Conservation (phyloP, 2,888 invertebrate species). For the Agonopterix subpropinquella region DNA sequence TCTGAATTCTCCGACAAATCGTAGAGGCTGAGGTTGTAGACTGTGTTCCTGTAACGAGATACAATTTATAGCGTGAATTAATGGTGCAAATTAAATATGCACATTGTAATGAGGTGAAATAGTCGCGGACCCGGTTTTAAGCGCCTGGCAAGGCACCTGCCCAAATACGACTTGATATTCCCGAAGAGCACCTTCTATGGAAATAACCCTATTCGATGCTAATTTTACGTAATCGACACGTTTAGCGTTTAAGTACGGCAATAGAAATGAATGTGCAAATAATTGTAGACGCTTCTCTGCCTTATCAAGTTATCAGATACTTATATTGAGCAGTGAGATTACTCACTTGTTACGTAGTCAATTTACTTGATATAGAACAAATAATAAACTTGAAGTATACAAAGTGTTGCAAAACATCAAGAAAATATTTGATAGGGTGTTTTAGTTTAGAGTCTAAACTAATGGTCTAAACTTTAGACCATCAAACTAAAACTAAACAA, state of each 20-base stretch:
- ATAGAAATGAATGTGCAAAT: constrained; percentile 8
- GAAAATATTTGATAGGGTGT: too few relatives aligned
- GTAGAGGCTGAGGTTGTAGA: constrained; percentile 92
- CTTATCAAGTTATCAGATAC: too few relatives aligned
- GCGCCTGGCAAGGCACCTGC: constrained; percentile 15
- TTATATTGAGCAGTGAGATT: too few relatives aligned
- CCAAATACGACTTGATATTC: constrained; percentile 19
- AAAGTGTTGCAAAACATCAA: too few relatives aligned
- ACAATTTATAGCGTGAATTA: constrained; percentile 13
- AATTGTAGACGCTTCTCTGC: background rate
- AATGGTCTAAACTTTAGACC: too few relatives aligned
- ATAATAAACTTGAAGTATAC: too few relatives aligned
- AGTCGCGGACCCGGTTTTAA: constrained; percentile 4
- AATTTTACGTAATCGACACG: constrained; percentile 18
- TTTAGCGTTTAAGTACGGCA: constrained; percentile 11
- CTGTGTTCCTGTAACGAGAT: constrained; percentile 83
- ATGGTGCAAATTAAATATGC: constrained; percentile 18
- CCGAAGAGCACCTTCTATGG: constrained; percentile 15
- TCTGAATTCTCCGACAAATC: constrained; percentile 86
- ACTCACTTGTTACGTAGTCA: too few relatives aligned
- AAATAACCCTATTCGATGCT: constrained; percentile 19
- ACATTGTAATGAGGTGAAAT: constrained; percentile 15
- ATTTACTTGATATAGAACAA: too few relatives aligned
- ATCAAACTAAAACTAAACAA: too few relatives aligned
- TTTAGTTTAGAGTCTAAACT: too few relatives aligned